Conservation (phyloP, 2,113 vertebrate species). For the Thalassarche chlororhynchos region DNA sequence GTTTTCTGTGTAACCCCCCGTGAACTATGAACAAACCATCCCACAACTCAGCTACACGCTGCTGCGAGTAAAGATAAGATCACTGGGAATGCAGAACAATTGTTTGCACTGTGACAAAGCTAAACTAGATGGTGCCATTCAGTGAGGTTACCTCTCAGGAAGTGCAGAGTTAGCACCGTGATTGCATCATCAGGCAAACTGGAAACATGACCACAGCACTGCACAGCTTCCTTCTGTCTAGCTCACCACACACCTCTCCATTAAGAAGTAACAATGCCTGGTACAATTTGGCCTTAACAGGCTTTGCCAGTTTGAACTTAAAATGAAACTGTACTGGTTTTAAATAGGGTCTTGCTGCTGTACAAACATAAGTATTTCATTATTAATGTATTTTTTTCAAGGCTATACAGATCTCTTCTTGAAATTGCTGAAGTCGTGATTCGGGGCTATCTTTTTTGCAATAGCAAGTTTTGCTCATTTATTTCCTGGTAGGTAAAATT, state of each 20-base stretch:
- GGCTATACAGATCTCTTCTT: neutral
- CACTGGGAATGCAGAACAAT: neutral
- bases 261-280: neutral
- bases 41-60: neutral
- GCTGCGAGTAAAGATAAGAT: neutral
- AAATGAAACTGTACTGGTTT: neutral
- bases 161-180: neutral
- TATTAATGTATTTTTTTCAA: neutral
- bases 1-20: neutral
- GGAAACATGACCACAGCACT: neutral
- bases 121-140: neutral
- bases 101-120: neutral
- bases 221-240: neutral
- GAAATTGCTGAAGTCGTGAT: neutral
- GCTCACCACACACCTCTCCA: neutral
- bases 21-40: neutral
- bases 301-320: neutral
- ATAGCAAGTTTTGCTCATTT: neutral
- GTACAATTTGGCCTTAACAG: neutral
- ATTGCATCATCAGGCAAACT: neutral
- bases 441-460: neutral
- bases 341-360: neutral
- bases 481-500: neutral
- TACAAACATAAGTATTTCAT: neutral
- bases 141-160: neutral